A percentile compares a stretch with the other conserved stretches of the same genome.
phyloP scores from a whole-genome alignment of 2,113 vertebrate genomes.

The Typhlomys cinereus region DNA sequence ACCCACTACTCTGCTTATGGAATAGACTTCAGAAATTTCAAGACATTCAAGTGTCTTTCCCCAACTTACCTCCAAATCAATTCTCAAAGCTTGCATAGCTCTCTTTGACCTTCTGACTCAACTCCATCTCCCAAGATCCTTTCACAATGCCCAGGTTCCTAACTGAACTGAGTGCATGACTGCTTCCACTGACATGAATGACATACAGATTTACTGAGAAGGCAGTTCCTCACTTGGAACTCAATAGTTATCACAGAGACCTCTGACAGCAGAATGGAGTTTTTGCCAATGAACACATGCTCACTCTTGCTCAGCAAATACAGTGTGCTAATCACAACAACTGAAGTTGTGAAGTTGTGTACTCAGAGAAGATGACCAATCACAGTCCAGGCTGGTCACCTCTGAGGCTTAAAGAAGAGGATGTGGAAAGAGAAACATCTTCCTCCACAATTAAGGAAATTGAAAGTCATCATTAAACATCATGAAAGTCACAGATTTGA shows the following conservation, averaged over 20 bases:
- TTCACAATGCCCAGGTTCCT: neutral
- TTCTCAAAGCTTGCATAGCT: neutral
- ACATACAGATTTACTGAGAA: constrained; percentile 54
- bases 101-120: neutral
- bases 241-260: constrained; percentile 55
- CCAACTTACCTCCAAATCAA: neutral
- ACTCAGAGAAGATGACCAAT: constrained; percentile 57
- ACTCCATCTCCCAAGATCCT: neutral
- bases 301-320: neutral
- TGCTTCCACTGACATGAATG: neutral
- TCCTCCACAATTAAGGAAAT: neutral
- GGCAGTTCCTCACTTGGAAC: constrained; percentile 68
- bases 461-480: neutral
- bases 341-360: constrained; percentile 42
- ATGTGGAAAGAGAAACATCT: neutral
- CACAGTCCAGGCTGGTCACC: neutral
- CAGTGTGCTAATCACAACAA: constrained; percentile 48
- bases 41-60: neutral
- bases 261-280: neutral
- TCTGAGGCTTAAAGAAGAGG: neutral
- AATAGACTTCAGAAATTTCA: neutral
- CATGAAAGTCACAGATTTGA: neutral
- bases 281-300: constrained; percentile 31
- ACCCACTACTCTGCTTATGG: neutral
- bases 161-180: constrained; percentile 31